Evolutionary conservation across 2,797 vertebrate species (phyloP), one percentile per base, ranked within the genome.

Genomic region (Labroides dimidiatus): DNA sequence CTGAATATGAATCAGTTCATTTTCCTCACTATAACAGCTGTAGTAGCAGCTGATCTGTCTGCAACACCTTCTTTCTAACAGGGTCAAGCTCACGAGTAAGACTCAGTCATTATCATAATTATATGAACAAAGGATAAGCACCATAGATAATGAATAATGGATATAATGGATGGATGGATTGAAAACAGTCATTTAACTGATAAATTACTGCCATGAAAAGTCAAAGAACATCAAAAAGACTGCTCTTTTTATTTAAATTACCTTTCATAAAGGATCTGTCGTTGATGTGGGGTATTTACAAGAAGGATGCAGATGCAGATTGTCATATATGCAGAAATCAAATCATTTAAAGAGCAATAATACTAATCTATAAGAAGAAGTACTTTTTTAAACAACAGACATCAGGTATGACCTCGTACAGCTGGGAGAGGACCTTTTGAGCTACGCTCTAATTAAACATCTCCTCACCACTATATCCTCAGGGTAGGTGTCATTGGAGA

Each of bases 401-500:
- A 62, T 60, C 43, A 13, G 58, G 33, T 36, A 23, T 33, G 63
- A 78, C 65, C 61, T 69, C 0, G 1, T 15, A 30, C 51, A 65
- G 44, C 63, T 61, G 80, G 52, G 72, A 71, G 24, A 24, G 45
- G 74, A 84, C 56, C 75, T 73, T 30, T 27, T 12, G 37, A 36
- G 63, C 37, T 17, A 16, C 48, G 10, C 56, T 69, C 49, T 75
- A 81, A 88, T 83, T 65, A 84, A 88, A 82, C 55, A 49, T n/a
- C 86, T 60, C 17, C 96, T 96, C 90, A 99, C 98, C 89, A 98
- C 95, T 30, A 99, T 98, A 82, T 99, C 97, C 92, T 99, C 98
- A 2, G 98, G 98, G 90, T 96, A 99, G 13, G 96, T 98, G 78
- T 99, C 97, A 63, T 95, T 95, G 91, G 97, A 98, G 90, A 97